phyloP scores from a whole-genome alignment of 2,888 invertebrate species.

The Tinea pellionella region DNA sequence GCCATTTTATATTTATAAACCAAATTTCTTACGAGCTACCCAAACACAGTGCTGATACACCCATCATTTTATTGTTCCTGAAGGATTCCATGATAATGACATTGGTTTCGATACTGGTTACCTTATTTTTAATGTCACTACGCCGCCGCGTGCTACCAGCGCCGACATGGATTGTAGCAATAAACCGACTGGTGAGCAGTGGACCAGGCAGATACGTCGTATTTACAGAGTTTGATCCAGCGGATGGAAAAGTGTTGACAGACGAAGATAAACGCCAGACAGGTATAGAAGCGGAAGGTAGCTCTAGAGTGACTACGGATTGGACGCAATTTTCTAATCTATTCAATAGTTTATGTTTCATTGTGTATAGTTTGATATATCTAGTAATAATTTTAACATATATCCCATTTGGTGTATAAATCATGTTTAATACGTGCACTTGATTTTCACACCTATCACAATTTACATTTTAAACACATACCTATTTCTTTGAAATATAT shows the following conservation, averaged over 20 bases:
- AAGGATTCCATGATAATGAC: constrained; percentile 57
- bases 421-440: not conserved
- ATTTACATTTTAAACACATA: too few species aligned
- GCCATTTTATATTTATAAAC: constrained; percentile 70
- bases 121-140: constrained; percentile 41
- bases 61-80: constrained; percentile 60
- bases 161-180: constrained; percentile 39
- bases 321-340: constrained; percentile 53
- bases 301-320: constrained; percentile 28
- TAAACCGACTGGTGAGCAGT: constrained; percentile 36
- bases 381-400: constrained; percentile 41
- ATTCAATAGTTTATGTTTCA: constrained; percentile 44
- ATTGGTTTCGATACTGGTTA: constrained; percentile 39
- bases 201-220: constrained; percentile 52
- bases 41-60: constrained; percentile 68
- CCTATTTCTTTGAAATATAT: too few species aligned
- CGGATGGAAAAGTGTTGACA: constrained; percentile 27
- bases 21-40: constrained; percentile 72
- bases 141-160: constrained; percentile 34
- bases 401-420: constrained; percentile 33
- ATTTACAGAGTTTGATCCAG: constrained; percentile 56
- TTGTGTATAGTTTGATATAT: constrained; percentile 39
- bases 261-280: constrained; percentile 27
- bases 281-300: constrained; percentile 20
- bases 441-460: too few species aligned